Base-by-base conservation (phyloP, 1,140 invertebrate species). In the Ceratina calcarata region DNA sequence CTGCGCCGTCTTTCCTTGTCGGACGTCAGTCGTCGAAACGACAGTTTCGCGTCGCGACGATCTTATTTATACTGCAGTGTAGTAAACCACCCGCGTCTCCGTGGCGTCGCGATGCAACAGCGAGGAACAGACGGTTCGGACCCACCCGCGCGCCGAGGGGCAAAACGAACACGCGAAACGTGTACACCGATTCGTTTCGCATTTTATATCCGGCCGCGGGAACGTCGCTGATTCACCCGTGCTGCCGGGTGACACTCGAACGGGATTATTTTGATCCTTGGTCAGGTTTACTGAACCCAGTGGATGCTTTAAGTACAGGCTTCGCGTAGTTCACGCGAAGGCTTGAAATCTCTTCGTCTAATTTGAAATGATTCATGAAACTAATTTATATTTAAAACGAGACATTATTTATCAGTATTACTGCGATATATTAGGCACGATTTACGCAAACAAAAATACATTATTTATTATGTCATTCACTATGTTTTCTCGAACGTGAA, bases 61-160 rank as follows among this genome's bases (percentile, higher is more conserved):
- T 91, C 91, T 91, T 92, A 92, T 92, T 92, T 92, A 92, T 92
- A 92, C 83, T 45, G 84, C 83, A 69, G 16, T 32, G 84, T 87
- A 80, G 84, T 87, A 80, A 85, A 73, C 89, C 88, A 89, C 86
- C 89, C 90, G 89, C 90, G 87, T 88, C 85, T 85, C 68, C 32
- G 61, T 37, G 76, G 78, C 81, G 78, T 81, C 88, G 86, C 84
- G 86, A 84, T 77, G 77, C 72, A 71, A 64, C 79, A 79, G 81
- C 81, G n/a, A 53, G 49, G 57, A 20, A 18, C 37, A 58, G 16
- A 32, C 22, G 64, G 20, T 0, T 1, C 20, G 61, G 37, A 53
- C 71, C 68, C 58, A 64, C 55, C 75, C 75, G 60, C 68, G 71
- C 53, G 64, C 64, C 51, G 55, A 18, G 13, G 53, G 24, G 51